These are phyloP conservation scores for Tragelaphus strepsiceros DNA, from an alignment of 2,113 vertebrate species.

Conservation along the genomic window DNA sequence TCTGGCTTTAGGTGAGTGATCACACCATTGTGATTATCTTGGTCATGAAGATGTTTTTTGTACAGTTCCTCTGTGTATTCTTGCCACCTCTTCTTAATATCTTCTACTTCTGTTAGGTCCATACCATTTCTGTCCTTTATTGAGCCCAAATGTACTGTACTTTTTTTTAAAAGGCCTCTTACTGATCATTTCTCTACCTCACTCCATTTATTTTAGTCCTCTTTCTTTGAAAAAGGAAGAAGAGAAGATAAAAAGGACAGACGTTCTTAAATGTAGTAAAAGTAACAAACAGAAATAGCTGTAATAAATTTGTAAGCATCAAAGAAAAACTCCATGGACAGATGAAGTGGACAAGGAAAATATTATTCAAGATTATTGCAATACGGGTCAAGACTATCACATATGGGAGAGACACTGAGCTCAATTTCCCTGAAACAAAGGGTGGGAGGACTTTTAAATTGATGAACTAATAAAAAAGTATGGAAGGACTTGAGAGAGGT, in stretches of 20 bases:
- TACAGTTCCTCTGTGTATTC: too few species aligned
- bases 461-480: background rate
- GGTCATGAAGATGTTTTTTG: too few species aligned
- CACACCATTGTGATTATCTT: too few species aligned
- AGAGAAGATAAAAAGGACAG: background rate
- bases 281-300: background rate
- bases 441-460: background rate
- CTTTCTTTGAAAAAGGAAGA: background rate
- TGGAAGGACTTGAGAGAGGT: background rate
- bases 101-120: too few species aligned
- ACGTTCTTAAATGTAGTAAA: background rate
- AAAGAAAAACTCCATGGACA: background rate
- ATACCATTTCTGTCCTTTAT: too few species aligned
- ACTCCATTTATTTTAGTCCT: background rate
- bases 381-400: background rate
- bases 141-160: rapidly evolving
- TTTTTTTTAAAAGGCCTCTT: background rate
- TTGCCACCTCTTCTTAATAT: too few species aligned
- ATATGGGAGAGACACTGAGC: background rate
- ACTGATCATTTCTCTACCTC: background rate
- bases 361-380: background rate
- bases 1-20: too few species aligned
- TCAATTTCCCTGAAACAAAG: background rate
- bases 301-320: background rate
- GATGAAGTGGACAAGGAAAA: background rate